Percentiles rank a stretch among this genome's conserved stretches.
Evolutionary conservation across 2,797 vertebrate genomes (phyloP).

Genomic region (Acipenser ruthenus): DNA sequence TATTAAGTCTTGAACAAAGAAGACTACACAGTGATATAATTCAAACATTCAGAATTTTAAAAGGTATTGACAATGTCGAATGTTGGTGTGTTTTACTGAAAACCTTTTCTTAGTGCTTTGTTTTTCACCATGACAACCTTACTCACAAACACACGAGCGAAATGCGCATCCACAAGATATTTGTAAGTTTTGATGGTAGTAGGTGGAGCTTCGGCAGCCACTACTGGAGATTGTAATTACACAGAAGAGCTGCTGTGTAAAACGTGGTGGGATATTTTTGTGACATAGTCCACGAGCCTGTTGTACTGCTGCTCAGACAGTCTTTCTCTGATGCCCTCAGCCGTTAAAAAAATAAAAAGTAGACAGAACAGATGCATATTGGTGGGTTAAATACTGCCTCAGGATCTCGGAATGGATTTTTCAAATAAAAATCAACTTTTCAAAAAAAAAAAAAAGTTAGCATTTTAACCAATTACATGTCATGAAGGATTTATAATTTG

Average conservation of each 20-base stretch:
- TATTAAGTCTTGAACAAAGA: too few species aligned
- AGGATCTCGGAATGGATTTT: too few species aligned
- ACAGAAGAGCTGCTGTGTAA: conserved; percentile 46
- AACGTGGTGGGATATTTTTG: conserved; percentile 68
- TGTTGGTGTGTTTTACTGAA: conserved; percentile 52
- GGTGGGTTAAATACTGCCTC: too few species aligned
- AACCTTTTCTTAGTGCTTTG: conserved; percentile 80
- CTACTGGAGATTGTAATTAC: conserved; percentile 43
- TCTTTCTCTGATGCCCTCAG: conserved; percentile 73
- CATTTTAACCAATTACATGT: too few species aligned
- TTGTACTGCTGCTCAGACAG: conserved; percentile 89
- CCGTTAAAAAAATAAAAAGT: conserved; percentile 26
- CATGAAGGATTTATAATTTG: too few species aligned
- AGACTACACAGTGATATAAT: too few species aligned
- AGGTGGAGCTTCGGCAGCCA: conserved; percentile 57
- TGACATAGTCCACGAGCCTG: conserved; percentile 86
- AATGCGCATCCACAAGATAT: conserved; percentile 76
- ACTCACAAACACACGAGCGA: conserved; percentile 79
- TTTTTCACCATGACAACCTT: conserved; percentile 90
- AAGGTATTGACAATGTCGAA: too few species aligned
- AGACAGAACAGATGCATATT: too few species aligned
- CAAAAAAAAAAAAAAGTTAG: too few species aligned
- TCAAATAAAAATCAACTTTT: too few species aligned
- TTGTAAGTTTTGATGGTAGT: conserved; percentile 73
- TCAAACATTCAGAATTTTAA: too few species aligned